These are phyloP conservation scores for Polyergus mexicanus DNA, from an alignment of 1,140 invertebrate species.

Conservation along the genomic window DNA sequence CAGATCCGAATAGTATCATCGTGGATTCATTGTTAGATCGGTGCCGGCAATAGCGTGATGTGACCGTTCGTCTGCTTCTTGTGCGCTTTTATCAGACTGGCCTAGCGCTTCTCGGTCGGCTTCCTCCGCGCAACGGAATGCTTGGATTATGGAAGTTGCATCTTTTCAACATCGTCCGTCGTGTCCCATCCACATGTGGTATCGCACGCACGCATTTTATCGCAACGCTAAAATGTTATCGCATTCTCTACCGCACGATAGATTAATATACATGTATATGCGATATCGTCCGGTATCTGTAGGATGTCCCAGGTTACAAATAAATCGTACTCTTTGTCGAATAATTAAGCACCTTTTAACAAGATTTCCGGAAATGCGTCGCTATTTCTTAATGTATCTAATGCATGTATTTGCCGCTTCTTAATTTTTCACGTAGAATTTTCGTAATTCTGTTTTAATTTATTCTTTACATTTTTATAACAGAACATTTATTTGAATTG, in stretches of 20 bases:
- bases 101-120: conserved; percentile 18
- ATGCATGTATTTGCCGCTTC: no score
- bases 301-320: background rate
- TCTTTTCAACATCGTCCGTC: conserved; percentile 2
- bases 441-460: background rate
- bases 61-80: conserved; percentile 37
- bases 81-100: conserved; percentile 51
- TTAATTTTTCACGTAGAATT: no score
- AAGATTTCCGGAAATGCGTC: no score
- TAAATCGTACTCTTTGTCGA: background rate
- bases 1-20: conserved; percentile 23
- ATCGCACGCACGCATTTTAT: background rate
- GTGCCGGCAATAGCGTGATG: background rate
- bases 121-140: conserved; percentile 67
- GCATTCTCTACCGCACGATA: conserved; percentile 10
- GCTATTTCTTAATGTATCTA: no score
- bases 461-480: no score
- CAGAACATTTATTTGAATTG: no score
- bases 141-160: conserved; percentile 46
- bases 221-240: background rate
- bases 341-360: no score
- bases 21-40: background rate
- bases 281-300: no score
- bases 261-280: no score
- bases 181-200: conserved; percentile 19